These are phyloP conservation scores for Electrona antarctica DNA, from an alignment of 2,113 vertebrate genomes.

Conservation along the genomic window DNA sequence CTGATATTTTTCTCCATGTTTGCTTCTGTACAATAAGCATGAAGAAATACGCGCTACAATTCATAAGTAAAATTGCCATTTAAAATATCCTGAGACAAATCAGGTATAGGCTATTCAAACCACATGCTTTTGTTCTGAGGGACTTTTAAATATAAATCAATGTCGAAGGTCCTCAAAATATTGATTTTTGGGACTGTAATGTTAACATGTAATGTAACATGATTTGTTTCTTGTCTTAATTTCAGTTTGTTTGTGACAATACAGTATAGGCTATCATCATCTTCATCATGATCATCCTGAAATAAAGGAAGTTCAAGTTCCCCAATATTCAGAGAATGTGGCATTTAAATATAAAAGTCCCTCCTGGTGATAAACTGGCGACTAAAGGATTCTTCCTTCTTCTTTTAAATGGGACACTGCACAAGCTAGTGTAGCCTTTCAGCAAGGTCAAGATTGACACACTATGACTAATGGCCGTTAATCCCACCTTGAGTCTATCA, in stretches of 20 bases:
- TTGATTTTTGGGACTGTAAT: no score
- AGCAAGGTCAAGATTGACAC: not conserved
- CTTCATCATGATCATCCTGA: not conserved
- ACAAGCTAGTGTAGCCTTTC: not conserved
- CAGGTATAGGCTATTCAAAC: not conserved
- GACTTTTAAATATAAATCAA: no score
- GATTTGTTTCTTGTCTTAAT: no score
- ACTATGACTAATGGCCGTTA: not conserved
- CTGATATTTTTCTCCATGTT: not conserved
- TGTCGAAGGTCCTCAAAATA: no score
- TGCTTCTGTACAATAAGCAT: not conserved
- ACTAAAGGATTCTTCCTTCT: no score
- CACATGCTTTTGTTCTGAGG: no score
- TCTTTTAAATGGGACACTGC: no score
- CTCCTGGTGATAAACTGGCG: no score
- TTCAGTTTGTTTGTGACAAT: no score
- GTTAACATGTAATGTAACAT: no score
- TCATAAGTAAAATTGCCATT: not conserved
- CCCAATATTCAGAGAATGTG: not conserved
- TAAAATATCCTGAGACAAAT: no score
- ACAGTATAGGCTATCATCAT: no score
- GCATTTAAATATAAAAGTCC: not conserved
- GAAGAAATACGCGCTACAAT: not conserved
- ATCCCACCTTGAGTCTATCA: not conserved
- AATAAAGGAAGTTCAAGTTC: not conserved